Base-by-base conservation (phyloP, 2,888 invertebrate species). In the Deilephila porcellus region DNA sequence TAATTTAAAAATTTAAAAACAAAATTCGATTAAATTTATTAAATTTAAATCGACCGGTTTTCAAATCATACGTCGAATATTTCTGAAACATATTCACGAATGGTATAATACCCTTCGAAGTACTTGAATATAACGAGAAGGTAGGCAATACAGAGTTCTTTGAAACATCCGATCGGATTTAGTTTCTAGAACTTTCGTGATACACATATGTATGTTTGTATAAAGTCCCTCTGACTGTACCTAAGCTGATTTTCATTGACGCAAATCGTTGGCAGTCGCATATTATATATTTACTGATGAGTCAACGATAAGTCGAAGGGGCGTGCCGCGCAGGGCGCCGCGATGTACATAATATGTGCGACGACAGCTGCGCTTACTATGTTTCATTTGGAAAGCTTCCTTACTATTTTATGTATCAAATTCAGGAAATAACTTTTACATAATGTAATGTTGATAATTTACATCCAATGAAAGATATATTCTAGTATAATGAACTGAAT, bases 201-300 rank as follows among this genome's bases (percentile, higher is more conserved):
- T 19, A 19, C 29, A 70, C 4, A 67, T 25, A 6, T 67, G 34
- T 52, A 25, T 45, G 7, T 25, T 70, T 52, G 56, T 56, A 56
- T 56, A n/a, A 56, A 56, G 17, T 62, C 3, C 62, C 11, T 11
- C 32, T 63, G 17, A 17, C 34, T 34, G 8, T 63, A 45, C 45
- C 17, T 20, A 60, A 45, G 60, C 17, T 45, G 19, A 71, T 37
- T 45, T 75, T 74, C 75, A 77, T 73, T 83, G 85, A 85, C 82
- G 84, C 80, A 84, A 77, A 77, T 77, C 76, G 71, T 74, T 75
- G 75, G 78, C 79, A 82, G 82, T 78, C 78, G 75, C 79, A 76
- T 80, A 78, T 79, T 82, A n/a, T n/a, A n/a, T n/a, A 81, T 80
- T 81, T 78, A 78, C 80, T 73, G 67, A 74, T 82, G 84, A 83